Percentiles rank a stretch among this genome's conserved stretches.
phyloP scores from a whole-genome alignment of 2,113 vertebrate species.

The Murina feae region DNA sequence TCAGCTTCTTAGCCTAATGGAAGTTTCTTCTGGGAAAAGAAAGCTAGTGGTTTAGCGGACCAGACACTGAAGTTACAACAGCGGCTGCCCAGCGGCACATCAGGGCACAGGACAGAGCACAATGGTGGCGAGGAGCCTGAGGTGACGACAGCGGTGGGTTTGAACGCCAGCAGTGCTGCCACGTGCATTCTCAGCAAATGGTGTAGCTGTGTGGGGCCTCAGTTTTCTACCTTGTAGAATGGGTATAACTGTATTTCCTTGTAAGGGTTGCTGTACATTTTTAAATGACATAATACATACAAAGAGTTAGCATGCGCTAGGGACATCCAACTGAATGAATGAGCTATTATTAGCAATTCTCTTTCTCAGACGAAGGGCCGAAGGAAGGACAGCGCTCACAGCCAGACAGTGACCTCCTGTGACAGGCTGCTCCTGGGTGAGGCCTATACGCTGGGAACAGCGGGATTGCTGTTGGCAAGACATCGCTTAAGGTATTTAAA shows the following conservation, averaged over 20 bases:
- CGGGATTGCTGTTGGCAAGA: neutral
- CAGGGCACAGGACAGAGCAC: neutral
- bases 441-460: neutral
- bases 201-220: neutral
- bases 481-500: neutral
- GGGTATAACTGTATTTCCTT: neutral
- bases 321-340: neutral
- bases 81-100: neutral
- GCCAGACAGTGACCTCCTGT: neutral
- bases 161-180: neutral
- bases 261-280: neutral
- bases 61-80: neutral
- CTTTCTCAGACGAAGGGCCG: neutral
- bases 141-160: neutral
- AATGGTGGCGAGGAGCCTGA: neutral
- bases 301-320: neutral
- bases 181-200: neutral
- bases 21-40: neutral
- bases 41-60: neutral
- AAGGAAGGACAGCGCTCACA: neutral
- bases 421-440: neutral
- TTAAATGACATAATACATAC: neutral
- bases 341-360: neutral
- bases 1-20: neutral
- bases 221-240: neutral